Conservation (phyloP, 2,888 invertebrate genomes). For the Schizotus pectinicornis region DNA sequence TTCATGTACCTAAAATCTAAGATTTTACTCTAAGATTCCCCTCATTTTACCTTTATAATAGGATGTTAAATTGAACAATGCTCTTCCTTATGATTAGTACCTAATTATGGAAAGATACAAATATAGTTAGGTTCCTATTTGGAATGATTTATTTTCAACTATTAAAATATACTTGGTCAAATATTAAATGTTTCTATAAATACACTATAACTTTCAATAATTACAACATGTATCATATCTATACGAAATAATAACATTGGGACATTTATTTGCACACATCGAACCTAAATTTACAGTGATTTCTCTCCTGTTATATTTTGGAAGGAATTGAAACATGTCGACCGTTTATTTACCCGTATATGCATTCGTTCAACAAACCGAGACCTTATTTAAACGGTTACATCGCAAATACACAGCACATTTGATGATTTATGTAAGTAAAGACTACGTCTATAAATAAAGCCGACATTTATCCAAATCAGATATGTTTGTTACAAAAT, state of each 20-base stretch:
- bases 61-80: too few species aligned
- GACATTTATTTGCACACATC: too few species aligned
- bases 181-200: constrained; percentile 44
- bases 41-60: too few species aligned
- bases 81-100: too few species aligned
- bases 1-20: too few species aligned
- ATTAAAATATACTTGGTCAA: constrained; percentile 40
- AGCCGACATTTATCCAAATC: constrained; percentile 22
- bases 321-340: constrained; percentile 4
- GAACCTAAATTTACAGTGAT: too few species aligned
- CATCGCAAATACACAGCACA: constrained; percentile 39
- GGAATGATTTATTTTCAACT: constrained; percentile 22
- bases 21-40: too few species aligned
- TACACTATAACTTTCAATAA: constrained; percentile 40
- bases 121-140: too few species aligned
- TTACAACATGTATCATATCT: constrained; percentile 32
- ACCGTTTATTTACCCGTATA: constrained; percentile 1
- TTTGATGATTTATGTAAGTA: constrained; percentile 38
- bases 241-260: too few species aligned
- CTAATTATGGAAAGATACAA: too few species aligned
- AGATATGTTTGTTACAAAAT: neutral
- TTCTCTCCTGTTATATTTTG: neutral
- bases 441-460: constrained; percentile 21
- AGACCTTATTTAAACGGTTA: constrained; percentile 18
- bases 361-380: neutral